A percentile compares a stretch with the other conserved stretches of the same genome.
Conservation (phyloP, 2,888 invertebrate genomes). For the Aleiodes leptofemur region DNA sequence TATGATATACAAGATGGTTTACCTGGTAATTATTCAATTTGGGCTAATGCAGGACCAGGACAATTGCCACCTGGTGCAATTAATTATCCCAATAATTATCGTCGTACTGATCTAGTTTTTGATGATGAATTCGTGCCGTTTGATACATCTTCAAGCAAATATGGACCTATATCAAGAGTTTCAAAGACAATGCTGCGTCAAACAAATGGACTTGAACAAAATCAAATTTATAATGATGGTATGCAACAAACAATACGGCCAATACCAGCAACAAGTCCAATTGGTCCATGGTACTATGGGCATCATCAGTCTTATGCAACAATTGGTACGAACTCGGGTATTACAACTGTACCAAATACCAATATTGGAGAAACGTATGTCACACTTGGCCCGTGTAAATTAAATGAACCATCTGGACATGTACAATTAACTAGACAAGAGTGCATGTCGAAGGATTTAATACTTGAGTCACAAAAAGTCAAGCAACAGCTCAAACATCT, state of each 20-base stretch:
- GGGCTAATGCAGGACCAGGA: constrained; percentile 66
- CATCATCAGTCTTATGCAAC: constrained; percentile 71
- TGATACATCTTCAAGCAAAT: constrained; percentile 82
- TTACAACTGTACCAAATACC: constrained; percentile 66
- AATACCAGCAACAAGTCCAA: constrained; percentile 76
- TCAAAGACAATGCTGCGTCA: constrained; percentile 68
- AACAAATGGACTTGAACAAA: constrained; percentile 64
- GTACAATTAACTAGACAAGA: constrained; percentile 70
- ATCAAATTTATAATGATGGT: constrained; percentile 70
- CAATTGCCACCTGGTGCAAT: constrained; percentile 63
- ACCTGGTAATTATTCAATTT: constrained; percentile 70
- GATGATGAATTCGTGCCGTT: constrained; percentile 83
- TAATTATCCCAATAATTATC: constrained; percentile 72
- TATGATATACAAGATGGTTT: constrained; percentile 67
- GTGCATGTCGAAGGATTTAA: constrained; percentile 73
- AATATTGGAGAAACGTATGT: constrained; percentile 76
- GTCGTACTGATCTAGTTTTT: constrained; percentile 78
- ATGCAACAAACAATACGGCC: constrained; percentile 72
- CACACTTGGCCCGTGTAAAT: constrained; percentile 74
- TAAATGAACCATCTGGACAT: constrained; percentile 68
- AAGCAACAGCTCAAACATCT: constrained; percentile 79
- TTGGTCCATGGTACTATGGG: constrained; percentile 76
- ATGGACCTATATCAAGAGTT: constrained; percentile 81
- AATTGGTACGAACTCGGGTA: constrained; percentile 65
- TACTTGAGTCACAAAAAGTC: constrained; percentile 79